Conservation (phyloP, 2,888 invertebrate genomes). For the Plebejus melissa region DNA sequence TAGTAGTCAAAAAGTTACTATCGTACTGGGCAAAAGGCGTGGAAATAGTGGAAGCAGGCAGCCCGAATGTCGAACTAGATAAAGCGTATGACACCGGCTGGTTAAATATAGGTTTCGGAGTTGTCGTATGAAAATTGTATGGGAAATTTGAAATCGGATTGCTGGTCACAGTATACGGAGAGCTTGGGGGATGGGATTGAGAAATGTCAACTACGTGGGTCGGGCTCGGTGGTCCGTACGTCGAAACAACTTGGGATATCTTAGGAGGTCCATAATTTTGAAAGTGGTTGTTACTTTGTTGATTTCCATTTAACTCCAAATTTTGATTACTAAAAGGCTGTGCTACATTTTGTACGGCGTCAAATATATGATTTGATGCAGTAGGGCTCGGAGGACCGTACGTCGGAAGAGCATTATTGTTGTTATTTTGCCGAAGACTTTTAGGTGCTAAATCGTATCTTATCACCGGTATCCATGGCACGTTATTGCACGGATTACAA, state of each 20-base stretch:
- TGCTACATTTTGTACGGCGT: slow-evolving; percentile 48
- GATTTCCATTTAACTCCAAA: slow-evolving; percentile 43
- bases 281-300: slow-evolving; percentile 50
- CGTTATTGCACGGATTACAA: slow-evolving; percentile 88
- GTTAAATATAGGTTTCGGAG: slow-evolving; percentile 34
- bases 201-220: slow-evolving; percentile 57
- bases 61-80: slow-evolving; percentile 41
- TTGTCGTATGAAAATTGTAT: slow-evolving; percentile 39
- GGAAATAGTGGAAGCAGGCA: slow-evolving; percentile 41
- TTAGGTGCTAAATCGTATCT: slow-evolving; percentile 66
- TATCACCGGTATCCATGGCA: slow-evolving; percentile 89
- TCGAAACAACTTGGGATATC: slow-evolving; percentile 48
- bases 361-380: slow-evolving; percentile 49
- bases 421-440: slow-evolving; percentile 49
- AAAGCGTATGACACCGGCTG: slow-evolving; percentile 40
- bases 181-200: slow-evolving; percentile 56
- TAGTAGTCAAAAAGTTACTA: slow-evolving; percentile 45
- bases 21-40: slow-evolving; percentile 46
- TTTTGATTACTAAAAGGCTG: slow-evolving; percentile 48
- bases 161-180: slow-evolving; percentile 50
- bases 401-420: slow-evolving; percentile 44
- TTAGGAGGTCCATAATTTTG: slow-evolving; percentile 55
- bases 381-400: slow-evolving; percentile 69
- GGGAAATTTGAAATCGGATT: slow-evolving; percentile 42
- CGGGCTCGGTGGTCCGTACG: slow-evolving; percentile 52